Percentiles rank a stretch among this genome's conserved stretches.
Evolutionary conservation across 2,797 vertebrate species (phyloP).

Genomic region (Xiphorhynchus erythropygius): DNA sequence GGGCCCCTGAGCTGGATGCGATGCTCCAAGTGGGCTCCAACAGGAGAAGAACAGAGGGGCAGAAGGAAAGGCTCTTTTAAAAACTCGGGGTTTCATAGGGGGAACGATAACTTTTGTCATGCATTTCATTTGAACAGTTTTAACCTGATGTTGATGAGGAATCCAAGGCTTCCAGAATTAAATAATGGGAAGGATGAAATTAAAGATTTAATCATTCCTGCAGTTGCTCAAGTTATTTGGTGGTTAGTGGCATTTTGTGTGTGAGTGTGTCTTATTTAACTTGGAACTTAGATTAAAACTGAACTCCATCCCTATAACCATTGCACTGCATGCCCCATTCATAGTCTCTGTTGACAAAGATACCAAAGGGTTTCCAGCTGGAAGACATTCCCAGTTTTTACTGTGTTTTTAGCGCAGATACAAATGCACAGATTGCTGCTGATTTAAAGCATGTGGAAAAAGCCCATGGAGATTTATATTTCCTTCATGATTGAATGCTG

Average conservation of each 20-base stretch:
- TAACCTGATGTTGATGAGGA: background rate
- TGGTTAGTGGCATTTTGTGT: background rate
- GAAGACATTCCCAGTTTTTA: conserved; percentile 40
- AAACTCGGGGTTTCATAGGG: background rate
- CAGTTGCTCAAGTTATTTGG: background rate
- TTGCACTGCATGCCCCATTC: background rate
- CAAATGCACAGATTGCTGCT: conserved; percentile 79
- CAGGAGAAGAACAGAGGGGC: background rate
- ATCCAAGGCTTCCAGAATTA: background rate
- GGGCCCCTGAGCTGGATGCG: background rate
- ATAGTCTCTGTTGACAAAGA: background rate
- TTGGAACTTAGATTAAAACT: conserved; percentile 10
- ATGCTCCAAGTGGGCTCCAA: background rate
- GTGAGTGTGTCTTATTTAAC: background rate
- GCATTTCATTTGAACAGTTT: background rate
- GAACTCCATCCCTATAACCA: background rate
- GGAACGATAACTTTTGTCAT: background rate
- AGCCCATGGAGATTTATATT: conserved; percentile 77
- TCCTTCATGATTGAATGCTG: conserved; percentile 80
- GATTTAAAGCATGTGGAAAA: conserved; percentile 79
- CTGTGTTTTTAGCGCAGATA: conserved; percentile 57
- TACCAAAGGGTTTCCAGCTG: conserved; percentile 51
- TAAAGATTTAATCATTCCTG: background rate
- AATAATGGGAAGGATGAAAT: background rate
- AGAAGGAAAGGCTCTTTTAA: background rate